Evolutionary conservation across 2,797 vertebrate species (phyloP).

Genomic region (Pteronotus mesoamericanus): DNA sequence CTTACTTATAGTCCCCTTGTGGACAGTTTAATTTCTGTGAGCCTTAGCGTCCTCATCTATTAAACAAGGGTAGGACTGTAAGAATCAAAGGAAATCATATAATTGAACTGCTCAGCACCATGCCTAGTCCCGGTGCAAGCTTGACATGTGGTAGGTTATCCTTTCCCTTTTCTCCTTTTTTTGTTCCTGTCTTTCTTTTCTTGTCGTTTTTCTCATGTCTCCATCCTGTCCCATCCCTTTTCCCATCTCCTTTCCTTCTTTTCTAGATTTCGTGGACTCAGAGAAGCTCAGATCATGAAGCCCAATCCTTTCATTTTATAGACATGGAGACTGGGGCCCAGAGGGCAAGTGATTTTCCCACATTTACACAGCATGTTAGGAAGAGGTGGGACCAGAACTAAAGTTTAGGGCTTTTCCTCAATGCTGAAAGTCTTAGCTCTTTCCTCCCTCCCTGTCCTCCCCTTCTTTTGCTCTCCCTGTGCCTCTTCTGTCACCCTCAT

Average conservation of each 20-base stretch:
- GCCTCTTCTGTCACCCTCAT: neutral
- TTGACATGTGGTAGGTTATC: neutral
- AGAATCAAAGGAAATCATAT: accelerated
- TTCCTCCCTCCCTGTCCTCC: neutral
- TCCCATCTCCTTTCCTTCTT: neutral
- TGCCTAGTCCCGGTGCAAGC: too few relatives aligned
- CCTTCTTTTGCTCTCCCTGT: neutral
- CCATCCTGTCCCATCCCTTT: neutral
- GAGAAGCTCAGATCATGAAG: neutral
- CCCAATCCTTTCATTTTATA: neutral
- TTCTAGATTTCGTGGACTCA: neutral
- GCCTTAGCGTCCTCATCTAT: neutral
- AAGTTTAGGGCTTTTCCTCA: neutral
- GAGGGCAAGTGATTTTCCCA: neutral
- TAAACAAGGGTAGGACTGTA: neutral
- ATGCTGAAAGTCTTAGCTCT: neutral
- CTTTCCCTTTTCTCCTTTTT: neutral
- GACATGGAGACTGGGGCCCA: neutral
- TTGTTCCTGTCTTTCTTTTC: neutral
- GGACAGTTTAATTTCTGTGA: neutral
- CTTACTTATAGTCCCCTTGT: neutral
- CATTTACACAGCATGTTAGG: neutral
- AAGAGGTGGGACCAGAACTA: neutral
- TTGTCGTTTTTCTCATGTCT: neutral
- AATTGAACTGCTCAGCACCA: neutral